phyloP scores from a whole-genome alignment of 64 coral and sea anemone species.

The Anthopleura sola region DNA sequence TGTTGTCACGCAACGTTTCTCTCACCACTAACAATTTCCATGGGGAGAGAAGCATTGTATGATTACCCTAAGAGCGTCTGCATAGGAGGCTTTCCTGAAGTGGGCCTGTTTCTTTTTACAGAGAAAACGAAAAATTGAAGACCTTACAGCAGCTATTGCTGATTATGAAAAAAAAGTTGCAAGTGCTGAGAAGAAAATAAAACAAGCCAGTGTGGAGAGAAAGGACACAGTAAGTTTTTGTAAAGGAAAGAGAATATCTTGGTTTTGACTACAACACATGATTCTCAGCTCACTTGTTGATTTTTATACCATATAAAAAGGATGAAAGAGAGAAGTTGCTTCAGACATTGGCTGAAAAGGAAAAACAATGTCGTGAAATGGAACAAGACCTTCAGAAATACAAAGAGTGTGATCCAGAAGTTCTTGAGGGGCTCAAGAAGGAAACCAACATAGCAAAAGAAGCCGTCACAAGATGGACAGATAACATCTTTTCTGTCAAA shows the following conservation, averaged over 20 bases:
- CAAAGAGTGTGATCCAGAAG: constrained; percentile 87
- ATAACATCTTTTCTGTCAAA: constrained; percentile 94
- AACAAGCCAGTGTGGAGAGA: constrained; percentile 60
- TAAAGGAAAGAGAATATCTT: background rate
- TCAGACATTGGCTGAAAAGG: constrained; percentile 69
- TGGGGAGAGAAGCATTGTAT: too few species aligned
- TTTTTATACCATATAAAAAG: constrained; percentile 5
- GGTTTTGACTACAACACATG: too few species aligned
- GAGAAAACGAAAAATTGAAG: constrained; percentile 72
- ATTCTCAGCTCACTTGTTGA: background rate
- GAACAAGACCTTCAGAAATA: constrained; percentile 67
- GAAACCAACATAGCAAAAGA: constrained; percentile 84
- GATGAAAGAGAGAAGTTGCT: constrained; percentile 60
- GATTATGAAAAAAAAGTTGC: constrained; percentile 75
- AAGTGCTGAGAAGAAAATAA: constrained; percentile 53
- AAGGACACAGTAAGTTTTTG: constrained; percentile 69
- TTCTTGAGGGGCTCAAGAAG: constrained; percentile 76
- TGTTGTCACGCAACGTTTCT: too few species aligned
- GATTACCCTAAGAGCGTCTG: too few species aligned
- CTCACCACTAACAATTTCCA: too few species aligned
- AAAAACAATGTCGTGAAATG: constrained; percentile 53
- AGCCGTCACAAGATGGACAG: constrained; percentile 88
- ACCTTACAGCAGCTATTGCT: constrained; percentile 52
- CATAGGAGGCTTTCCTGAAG: too few species aligned
- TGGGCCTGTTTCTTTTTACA: background rate